Conservation (phyloP, 2,113 vertebrate species). For the Zonotrichia leucophrys region DNA sequence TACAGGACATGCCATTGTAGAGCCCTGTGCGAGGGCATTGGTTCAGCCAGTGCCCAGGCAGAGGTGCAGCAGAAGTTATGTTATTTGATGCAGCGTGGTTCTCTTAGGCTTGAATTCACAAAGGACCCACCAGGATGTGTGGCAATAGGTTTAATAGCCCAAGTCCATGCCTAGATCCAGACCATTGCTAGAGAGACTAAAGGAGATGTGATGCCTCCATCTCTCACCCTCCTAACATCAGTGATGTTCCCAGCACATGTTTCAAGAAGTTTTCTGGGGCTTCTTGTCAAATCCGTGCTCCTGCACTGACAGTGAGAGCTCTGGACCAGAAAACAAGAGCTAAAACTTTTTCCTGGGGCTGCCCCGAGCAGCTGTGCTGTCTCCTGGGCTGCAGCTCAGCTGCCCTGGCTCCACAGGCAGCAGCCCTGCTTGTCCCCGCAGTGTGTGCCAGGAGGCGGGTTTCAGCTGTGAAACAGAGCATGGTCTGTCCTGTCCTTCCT, state of each 20-base stretch:
- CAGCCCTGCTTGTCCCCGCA: background rate
- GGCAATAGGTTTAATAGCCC: background rate
- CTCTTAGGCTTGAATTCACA: background rate
- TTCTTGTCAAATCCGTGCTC: background rate
- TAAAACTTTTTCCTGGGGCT: background rate
- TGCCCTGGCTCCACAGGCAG: background rate
- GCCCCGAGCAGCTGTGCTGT: background rate
- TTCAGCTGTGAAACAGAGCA: background rate
- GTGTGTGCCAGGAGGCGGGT: background rate
- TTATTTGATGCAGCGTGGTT: background rate
- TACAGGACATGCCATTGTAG: background rate
- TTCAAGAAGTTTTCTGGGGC: background rate
- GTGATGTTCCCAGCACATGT: background rate
- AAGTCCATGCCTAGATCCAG: background rate
- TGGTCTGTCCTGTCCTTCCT: background rate
- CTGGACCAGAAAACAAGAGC: background rate
- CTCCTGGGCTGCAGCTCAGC: background rate
- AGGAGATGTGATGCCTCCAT: background rate
- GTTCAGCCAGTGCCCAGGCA: background rate
- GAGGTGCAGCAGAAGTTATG: background rate
- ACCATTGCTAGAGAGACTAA: background rate
- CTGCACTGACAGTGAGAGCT: background rate
- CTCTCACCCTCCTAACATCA: accelerated
- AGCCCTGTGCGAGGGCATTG: accelerated
- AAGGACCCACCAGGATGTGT: background rate